A percentile compares a stretch with the other conserved stretches of the same genome.
Evolutionary conservation across 2,113 vertebrate species (phyloP).

Genomic region (Hippopotamus amphibius): DNA sequence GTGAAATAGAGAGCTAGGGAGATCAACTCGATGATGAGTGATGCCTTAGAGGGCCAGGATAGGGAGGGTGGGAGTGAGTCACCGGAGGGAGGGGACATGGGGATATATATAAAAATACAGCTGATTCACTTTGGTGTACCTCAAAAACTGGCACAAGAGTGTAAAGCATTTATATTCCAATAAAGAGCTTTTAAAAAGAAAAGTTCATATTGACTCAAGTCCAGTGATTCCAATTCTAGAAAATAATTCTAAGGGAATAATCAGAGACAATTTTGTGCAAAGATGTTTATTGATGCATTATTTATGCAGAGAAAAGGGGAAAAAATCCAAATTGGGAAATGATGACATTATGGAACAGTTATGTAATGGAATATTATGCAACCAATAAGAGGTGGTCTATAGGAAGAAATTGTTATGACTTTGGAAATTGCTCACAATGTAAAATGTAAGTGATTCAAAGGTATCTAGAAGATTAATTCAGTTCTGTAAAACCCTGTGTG

Average conservation of each 20-base stretch:
- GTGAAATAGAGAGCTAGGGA: too few species aligned
- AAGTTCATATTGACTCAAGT: conserved; percentile 45
- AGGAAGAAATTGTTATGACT: background rate
- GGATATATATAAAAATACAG: too few species aligned
- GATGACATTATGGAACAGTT: background rate
- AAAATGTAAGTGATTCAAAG: background rate
- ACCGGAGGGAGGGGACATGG: too few species aligned
- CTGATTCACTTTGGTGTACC: too few species aligned
- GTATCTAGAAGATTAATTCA: background rate
- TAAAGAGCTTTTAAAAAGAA: background rate
- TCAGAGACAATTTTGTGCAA: background rate
- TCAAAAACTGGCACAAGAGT: too few species aligned
- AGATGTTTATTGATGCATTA: background rate
- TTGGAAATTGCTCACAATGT: background rate
- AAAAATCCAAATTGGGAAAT: background rate
- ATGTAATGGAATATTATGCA: background rate
- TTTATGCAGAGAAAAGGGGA: conserved; percentile 24
- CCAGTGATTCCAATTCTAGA: conserved; percentile 15
- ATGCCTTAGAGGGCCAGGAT: too few species aligned
- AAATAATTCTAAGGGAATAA: conserved; percentile 52
- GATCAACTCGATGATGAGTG: too few species aligned
- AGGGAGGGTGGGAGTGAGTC: too few species aligned
- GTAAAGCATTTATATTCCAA: too few species aligned
- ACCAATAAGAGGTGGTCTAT: background rate
- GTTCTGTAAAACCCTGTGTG: background rate